Conservation (phyloP, 2,888 invertebrate genomes). For the Protodeltote pygarga region DNA sequence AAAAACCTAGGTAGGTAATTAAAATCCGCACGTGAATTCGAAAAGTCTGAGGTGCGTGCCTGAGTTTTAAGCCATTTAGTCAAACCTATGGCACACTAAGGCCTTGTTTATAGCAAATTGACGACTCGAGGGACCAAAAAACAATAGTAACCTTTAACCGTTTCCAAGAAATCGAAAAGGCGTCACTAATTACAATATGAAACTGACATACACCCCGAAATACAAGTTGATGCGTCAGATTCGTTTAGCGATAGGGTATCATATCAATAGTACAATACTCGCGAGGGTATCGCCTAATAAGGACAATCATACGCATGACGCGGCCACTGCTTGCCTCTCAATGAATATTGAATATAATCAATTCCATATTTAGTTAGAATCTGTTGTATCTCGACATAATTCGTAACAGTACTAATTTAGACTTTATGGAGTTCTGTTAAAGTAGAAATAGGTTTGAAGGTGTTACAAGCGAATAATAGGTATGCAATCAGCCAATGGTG, state of each 20-base stretch:
- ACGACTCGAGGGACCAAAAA: no score
- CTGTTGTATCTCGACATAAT: constrained; percentile 10
- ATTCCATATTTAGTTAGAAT: constrained; percentile 45
- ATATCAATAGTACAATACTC: constrained; percentile 19
- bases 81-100: no score
- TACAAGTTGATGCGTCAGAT: constrained; percentile 8
- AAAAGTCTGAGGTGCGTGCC: no score
- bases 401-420: background rate
- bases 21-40: no score
- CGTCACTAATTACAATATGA: constrained; percentile 1
- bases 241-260: constrained; percentile 24
- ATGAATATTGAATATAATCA: constrained; percentile 40
- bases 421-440: constrained; percentile 20
- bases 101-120: no score
- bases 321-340: constrained; percentile 26
- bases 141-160: no score
- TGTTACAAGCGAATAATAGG: constrained; percentile 16
- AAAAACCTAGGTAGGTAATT: no score
- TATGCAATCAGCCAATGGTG: constrained; percentile 38
- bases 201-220: background rate
- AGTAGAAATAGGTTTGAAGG: constrained; percentile 14
- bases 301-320: constrained; percentile 40
- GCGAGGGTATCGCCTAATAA: constrained; percentile 36
- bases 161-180: background rate
- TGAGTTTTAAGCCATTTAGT: no score